phyloP scores from a whole-genome alignment of 1,140 invertebrate genomes.

The Teleopsis dalmanni region DNA sequence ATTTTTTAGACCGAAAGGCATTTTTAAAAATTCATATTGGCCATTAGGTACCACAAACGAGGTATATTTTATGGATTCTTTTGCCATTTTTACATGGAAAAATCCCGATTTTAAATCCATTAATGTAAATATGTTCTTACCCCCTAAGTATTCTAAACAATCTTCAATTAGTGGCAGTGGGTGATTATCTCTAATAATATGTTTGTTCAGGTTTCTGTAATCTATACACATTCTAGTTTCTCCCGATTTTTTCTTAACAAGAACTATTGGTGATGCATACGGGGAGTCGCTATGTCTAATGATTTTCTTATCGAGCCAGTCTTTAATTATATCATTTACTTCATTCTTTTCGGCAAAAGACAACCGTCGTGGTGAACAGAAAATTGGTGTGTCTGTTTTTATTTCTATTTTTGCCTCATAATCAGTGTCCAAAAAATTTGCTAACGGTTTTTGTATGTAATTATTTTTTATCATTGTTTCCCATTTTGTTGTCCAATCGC shows the following conservation, averaged over 20 bases:
- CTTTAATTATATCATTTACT: constrained; percentile 12
- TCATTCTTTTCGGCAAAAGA: constrained; percentile 1
- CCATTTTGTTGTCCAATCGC: no score
- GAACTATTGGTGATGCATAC: constrained; percentile 21
- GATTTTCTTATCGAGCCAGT: constrained; percentile 14
- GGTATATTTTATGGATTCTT: constrained; percentile 25
- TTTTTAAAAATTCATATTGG: constrained; percentile 28
- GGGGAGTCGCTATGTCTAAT: constrained; percentile 17
- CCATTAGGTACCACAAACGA: constrained; percentile 34
- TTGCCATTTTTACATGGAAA: constrained; percentile 20
- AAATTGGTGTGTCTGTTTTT: constrained; percentile 6
- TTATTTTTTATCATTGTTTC: no score
- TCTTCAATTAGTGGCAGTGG: constrained; percentile 48
- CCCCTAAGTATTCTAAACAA: constrained; percentile 19
- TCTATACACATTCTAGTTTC: constrained; percentile 25
- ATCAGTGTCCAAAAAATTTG: no score
- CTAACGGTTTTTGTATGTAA: no score
- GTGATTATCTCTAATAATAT: constrained; percentile 11
- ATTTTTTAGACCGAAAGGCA: constrained; percentile 25
- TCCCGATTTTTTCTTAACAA: constrained; percentile 27
- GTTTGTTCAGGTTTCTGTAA: constrained; percentile 29
- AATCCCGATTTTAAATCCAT: constrained; percentile 25
- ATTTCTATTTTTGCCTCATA: constrained; percentile 12
- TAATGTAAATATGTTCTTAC: constrained; percentile 18
- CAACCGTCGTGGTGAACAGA: constrained; percentile 4